These are phyloP conservation scores for Drosophila insularis DNA, from an alignment of 1,140 invertebrate genomes.

Conservation along the genomic window DNA sequence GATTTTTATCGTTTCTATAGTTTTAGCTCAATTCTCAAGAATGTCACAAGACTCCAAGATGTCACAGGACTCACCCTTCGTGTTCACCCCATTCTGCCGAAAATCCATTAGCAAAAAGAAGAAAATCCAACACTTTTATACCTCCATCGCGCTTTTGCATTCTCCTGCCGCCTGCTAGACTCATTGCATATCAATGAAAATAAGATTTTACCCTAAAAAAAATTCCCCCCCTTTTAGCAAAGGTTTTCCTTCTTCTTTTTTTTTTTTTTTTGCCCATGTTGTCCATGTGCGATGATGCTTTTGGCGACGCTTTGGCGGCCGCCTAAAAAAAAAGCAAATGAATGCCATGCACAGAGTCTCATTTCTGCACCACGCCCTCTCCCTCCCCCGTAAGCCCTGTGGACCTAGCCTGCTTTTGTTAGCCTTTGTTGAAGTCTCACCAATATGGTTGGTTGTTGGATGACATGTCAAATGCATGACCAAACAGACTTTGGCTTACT, in stretches of 20 bases:
- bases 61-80: neutral
- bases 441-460: constrained; percentile 14
- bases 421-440: constrained; percentile 18
- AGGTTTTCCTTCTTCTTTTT: constrained; percentile 17
- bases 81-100: neutral
- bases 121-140: neutral
- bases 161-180: constrained; percentile 3
- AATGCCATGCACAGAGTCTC: constrained; percentile 57
- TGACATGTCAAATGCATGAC: constrained; percentile 72
- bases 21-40: no score
- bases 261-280: constrained; percentile 19
- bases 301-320: constrained; percentile 70
- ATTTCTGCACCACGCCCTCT: constrained; percentile 1
- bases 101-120: neutral
- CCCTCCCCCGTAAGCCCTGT: constrained; percentile 1
- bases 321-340: constrained; percentile 50
- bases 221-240: constrained; percentile 36
- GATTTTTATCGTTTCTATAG: no score
- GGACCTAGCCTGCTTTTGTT: constrained; percentile 41
- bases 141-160: neutral
- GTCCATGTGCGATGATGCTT: constrained; percentile 60
- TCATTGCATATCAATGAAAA: constrained; percentile 76
- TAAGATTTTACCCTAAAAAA: constrained; percentile 57
- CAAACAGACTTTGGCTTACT: constrained; percentile 44
- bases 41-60: neutral